Evolutionary conservation across 2,888 invertebrate genomes (phyloP).

Genomic region (Pyrocoelia pectoralis): DNA sequence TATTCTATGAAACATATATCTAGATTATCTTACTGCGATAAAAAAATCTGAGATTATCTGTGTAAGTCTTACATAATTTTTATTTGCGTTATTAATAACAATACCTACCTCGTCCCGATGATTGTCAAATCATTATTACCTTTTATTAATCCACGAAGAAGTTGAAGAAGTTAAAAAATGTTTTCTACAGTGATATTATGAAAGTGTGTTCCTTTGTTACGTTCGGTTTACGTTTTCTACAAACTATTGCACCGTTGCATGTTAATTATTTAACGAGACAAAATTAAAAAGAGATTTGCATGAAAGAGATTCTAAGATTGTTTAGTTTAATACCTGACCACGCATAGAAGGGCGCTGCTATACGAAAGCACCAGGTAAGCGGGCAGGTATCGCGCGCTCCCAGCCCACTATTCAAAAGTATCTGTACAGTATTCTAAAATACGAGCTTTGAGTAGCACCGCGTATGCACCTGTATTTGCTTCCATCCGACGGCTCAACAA

Average conservation of each 20-base stretch:
- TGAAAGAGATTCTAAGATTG: slow-evolving; percentile 12
- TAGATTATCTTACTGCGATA: too few relatives aligned
- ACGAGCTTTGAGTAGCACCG: slow-evolving; percentile 45
- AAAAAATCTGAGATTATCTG: too few relatives aligned
- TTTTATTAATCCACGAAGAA: too few relatives aligned
- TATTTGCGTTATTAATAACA: too few relatives aligned
- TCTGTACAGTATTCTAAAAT: slow-evolving; percentile 52
- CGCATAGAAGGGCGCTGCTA: slow-evolving; percentile 42
- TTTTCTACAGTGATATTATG: too few relatives aligned
- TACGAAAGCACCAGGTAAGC: slow-evolving; percentile 40
- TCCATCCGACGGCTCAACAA: slow-evolving; percentile 47
- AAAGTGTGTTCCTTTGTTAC: not conserved
- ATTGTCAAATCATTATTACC: too few relatives aligned
- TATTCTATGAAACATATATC: too few relatives aligned
- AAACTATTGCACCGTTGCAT: not conserved
- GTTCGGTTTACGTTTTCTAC: not conserved
- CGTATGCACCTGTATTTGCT: slow-evolving; percentile 37
- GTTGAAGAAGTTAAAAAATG: too few relatives aligned
- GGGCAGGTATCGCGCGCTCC: slow-evolving; percentile 51
- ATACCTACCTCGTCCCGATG: too few relatives aligned
- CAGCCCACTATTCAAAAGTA: slow-evolving; percentile 50
- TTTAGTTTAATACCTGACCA: slow-evolving; percentile 32
- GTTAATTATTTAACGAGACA: slow-evolving; percentile 12
- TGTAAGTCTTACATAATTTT: too few relatives aligned
- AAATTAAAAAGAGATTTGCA: slow-evolving; percentile 12